Base-by-base conservation (phyloP, 1,140 invertebrate species). In the Latrodectus geometricus region DNA sequence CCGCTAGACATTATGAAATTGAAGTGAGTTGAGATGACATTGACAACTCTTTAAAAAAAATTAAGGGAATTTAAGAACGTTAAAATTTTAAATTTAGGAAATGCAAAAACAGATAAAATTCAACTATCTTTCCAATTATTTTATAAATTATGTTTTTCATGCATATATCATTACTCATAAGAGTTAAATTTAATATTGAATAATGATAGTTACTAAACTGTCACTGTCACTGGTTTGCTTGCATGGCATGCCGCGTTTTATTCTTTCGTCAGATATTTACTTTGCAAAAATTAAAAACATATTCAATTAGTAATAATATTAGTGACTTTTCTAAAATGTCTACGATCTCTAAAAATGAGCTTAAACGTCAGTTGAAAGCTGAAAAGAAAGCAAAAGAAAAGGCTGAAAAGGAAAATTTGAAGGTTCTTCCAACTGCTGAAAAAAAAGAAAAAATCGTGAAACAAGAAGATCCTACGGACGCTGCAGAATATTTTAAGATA, bases 351-450 rank as follows among this genome's bases (percentile, higher is more conserved):
- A 89, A 89, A 88, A 99, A 97, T 94, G 97, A 99, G 92, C 92
- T 96, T 78, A 99, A 99, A 92, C 93, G 97, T 69, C 93, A 96
- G 52, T 89, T 96, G 70, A 99, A 99, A 92, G 95, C 95, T 20
- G 96, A 98, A 91, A 95, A 98, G 90, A 99, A 99, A 90, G 94
- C 95, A 11, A 96, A 97, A 90, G 96, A 98, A 90, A 98, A 98
- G 90, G 93, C 94, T n/a, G 96, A 96, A 90, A 98, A 98, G 90
- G 94, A 93, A 52, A 89, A 89, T 68, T 87, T 78, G 88, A 89
- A 79, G 65, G 49, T 87, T 23, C 82, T 89, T 20, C 75, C 79
- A 15, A 79, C 50, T 23, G 77, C 69, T 14, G 3, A 86, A 87
- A n/a, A n/a, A n/a, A n/a, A n/a, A n/a, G n/a, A n/a, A n/a, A 78